These are phyloP conservation scores for Apoderus coryli DNA, from an alignment of 2,888 invertebrate species.

Conservation along the genomic window DNA sequence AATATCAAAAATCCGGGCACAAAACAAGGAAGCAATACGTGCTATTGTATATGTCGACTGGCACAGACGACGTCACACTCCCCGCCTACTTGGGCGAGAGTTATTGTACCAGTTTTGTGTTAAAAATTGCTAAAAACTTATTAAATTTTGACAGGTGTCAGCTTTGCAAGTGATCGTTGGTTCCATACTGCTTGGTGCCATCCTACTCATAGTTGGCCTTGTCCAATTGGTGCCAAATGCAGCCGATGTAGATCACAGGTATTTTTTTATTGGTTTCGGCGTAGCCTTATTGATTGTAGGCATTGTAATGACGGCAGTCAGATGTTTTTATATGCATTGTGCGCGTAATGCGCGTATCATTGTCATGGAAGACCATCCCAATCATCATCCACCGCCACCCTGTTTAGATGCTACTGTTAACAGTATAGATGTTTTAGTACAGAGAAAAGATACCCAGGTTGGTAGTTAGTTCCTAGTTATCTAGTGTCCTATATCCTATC, in stretches of 20 bases:
- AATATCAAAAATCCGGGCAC: too few relatives aligned
- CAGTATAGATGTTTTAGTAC: slow-evolving; percentile 37
- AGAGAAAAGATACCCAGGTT: slow-evolving; percentile 31
- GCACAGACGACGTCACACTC: too few relatives aligned
- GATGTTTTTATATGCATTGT: slow-evolving; percentile 53
- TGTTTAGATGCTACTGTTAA: slow-evolving; percentile 35
- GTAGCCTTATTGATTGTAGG: slow-evolving; percentile 47
- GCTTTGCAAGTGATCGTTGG: slow-evolving; percentile 61
- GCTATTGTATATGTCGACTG: too few relatives aligned
- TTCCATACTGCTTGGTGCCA: slow-evolving; percentile 56
- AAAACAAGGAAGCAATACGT: too few relatives aligned
- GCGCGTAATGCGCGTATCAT: slow-evolving; percentile 37
- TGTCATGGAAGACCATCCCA: slow-evolving; percentile 34
- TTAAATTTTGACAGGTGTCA: slow-evolving; percentile 48
- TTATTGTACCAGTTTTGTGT: too few relatives aligned
- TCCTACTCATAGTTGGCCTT: slow-evolving; percentile 58
- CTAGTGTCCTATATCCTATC: too few relatives aligned
- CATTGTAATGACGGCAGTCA: slow-evolving; percentile 46
- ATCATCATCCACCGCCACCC: too few relatives aligned
- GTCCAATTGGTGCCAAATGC: slow-evolving; percentile 65
- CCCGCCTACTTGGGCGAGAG: too few relatives aligned
- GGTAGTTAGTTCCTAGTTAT: too few relatives aligned
- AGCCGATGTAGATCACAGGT: slow-evolving; percentile 60
- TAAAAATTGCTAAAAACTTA: too few relatives aligned
- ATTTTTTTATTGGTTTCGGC: slow-evolving; percentile 53